phyloP scores from a whole-genome alignment of 2,113 vertebrate genomes.

The Vireo altiloquus region DNA sequence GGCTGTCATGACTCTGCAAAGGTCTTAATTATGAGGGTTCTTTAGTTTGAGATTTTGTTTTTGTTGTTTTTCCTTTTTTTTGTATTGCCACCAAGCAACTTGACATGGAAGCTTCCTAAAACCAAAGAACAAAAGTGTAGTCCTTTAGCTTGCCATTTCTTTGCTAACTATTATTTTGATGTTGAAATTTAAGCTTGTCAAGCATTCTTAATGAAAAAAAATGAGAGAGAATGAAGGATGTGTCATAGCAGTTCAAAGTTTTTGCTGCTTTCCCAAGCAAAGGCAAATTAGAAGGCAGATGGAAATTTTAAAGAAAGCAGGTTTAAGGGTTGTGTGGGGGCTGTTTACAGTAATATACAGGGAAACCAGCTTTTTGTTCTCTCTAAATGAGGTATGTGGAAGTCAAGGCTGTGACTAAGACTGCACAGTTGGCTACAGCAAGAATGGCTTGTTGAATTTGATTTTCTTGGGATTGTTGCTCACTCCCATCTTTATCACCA shows the following conservation, averaged over 20 bases:
- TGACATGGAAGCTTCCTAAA: background rate
- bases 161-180: conserved; percentile 6
- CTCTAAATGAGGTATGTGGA: background rate
- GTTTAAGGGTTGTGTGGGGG: background rate
- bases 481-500: background rate
- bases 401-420: background rate
- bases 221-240: background rate
- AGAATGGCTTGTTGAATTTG: background rate
- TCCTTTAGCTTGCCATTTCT: background rate
- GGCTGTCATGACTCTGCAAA: background rate
- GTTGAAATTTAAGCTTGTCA: background rate
- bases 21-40: background rate
- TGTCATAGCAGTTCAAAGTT: background rate
- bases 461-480: background rate
- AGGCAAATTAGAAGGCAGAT: background rate
- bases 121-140: background rate
- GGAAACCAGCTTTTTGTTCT: background rate
- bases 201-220: background rate
- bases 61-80: background rate
- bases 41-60: background rate
- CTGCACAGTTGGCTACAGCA: background rate
- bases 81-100: background rate
- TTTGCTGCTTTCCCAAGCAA: background rate
- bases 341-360: background rate
- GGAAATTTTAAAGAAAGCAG: background rate